Conservation (phyloP, 2,113 vertebrate genomes). For the Microcebus jonahi region DNA sequence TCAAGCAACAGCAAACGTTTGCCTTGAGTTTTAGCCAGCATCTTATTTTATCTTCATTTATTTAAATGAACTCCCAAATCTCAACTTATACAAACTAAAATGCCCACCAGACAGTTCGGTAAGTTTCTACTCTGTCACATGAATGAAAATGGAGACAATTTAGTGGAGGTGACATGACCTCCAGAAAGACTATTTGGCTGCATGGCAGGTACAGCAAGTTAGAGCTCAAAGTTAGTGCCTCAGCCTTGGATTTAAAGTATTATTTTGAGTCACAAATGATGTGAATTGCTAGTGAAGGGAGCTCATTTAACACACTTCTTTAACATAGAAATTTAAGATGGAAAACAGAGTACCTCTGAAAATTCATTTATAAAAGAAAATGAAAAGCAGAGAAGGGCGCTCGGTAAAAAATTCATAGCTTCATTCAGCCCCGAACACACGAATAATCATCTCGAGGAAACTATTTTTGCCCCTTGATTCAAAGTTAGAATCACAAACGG, state of each 20-base stretch:
- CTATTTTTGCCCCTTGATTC: constrained; percentile 14
- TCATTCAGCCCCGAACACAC: constrained; percentile 67
- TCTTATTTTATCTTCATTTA: constrained; percentile 60
- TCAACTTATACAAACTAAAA: constrained; percentile 67
- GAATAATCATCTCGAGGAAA: constrained; percentile 23
- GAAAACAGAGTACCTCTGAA: constrained; percentile 68
- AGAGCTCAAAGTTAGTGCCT: constrained; percentile 67
- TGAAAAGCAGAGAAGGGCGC: constrained; percentile 42
- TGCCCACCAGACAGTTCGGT: not conserved
- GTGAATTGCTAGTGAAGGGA: constrained; percentile 48
- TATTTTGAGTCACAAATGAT: constrained; percentile 56
- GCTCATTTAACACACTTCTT: constrained; percentile 59
- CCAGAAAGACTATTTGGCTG: constrained; percentile 63
- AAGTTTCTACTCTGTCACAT: constrained; percentile 46
- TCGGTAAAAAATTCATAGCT: constrained; percentile 50
- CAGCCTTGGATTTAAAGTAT: constrained; percentile 49
- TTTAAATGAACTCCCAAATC: constrained; percentile 46
- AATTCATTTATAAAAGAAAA: constrained; percentile 47
- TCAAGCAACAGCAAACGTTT: constrained; percentile 69
- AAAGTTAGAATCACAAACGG: constrained; percentile 63
- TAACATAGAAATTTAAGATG: constrained; percentile 62
- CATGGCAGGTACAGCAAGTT: constrained; percentile 23
- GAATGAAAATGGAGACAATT: constrained; percentile 58
- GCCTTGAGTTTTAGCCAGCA: constrained; percentile 53
- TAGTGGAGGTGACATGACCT: constrained; percentile 42